Evolutionary conservation across 1,140 invertebrate genomes (phyloP).

Genomic region (Drosophila mojavensis): DNA sequence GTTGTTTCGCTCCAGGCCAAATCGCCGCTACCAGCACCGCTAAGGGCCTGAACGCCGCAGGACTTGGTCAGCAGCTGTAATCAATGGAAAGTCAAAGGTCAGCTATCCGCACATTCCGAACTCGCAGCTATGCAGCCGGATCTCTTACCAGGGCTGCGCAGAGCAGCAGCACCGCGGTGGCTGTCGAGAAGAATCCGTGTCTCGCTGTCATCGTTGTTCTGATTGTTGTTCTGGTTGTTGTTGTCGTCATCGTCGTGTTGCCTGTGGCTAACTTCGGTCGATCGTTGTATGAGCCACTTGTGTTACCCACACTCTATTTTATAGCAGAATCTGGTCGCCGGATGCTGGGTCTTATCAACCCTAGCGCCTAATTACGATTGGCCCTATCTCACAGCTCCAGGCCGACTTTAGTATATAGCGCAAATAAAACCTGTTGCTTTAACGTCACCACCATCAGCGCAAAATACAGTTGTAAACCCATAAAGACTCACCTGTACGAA

Average conservation of each 20-base stretch:
- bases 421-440: constrained; percentile 59
- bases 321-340: constrained; percentile 49
- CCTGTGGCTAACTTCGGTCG: constrained; percentile 76
- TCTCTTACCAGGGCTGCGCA: constrained; percentile 63
- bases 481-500: constrained; percentile 51
- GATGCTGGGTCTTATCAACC: constrained; percentile 65
- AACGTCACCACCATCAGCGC: constrained; percentile 45
- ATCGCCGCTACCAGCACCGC: constrained; percentile 39
- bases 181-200: constrained; percentile 39
- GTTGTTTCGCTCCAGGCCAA: constrained; percentile 47
- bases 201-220: constrained; percentile 36
- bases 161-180: constrained; percentile 51
- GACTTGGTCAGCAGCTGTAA: constrained; percentile 69
- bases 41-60: constrained; percentile 60
- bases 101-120: constrained; percentile 21
- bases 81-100: constrained; percentile 1
- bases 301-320: constrained; percentile 43
- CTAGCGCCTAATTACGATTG: constrained; percentile 26
- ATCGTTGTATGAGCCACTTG: constrained; percentile 74
- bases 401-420: constrained; percentile 51
- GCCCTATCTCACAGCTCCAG: constrained; percentile 34
- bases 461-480: constrained; percentile 78
- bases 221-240: constrained; percentile 28
- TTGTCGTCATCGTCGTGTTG: constrained; percentile 70
- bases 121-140: background rate